Evolutionary conservation across 2,888 invertebrate species (phyloP), one percentile per base, ranked within the genome.

Genomic region (Morpho deidamia): DNA sequence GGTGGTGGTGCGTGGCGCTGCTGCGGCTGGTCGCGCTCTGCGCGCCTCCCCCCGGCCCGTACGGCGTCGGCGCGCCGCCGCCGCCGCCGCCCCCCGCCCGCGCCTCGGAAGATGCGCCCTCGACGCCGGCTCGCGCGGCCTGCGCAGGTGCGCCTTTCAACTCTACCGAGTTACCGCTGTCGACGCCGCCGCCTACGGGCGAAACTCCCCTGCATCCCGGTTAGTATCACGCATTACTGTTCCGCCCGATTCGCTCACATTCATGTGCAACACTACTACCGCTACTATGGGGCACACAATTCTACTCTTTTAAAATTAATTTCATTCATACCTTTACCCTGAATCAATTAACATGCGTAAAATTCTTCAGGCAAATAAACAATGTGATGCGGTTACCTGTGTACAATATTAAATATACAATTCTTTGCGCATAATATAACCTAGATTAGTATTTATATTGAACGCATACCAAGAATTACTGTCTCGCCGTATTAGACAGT

Each of bases 1-100:
- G 86, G 86, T 87, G 86, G 85, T 85, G 88, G 85, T 84, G 84
- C 83, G 86, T 85, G 86, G 85, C 87, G 85, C 84, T 87, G 84
- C 84, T 85, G 83, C 86, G 84, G 86, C 84, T 87, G 86, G 84
- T 83, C 82, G 86, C 78, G 82, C 81, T 83, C 72, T 83, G 85
- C 72, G 86, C 86, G 74, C 85, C 84, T 73, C 82, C 85, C 82
- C 81, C 83, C 83, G 83, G 81, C 82, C 78, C 81, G 77, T 69
- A 78, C 78, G 76, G 74, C 73, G 69, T 55, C 59, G 62, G 65
- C 72, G 76, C 70, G 71, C 74, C 52, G 52, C 51, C 23, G 23
- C 23, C 76, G 73, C 71, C 76, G 74, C 74, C 79, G 76, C 78
- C 78, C 77, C 75, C 78, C 78, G 77, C 79, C 78, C 81, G 80